Conservation (phyloP, 2,888 invertebrate species). For the Rhabditoides inermis region DNA sequence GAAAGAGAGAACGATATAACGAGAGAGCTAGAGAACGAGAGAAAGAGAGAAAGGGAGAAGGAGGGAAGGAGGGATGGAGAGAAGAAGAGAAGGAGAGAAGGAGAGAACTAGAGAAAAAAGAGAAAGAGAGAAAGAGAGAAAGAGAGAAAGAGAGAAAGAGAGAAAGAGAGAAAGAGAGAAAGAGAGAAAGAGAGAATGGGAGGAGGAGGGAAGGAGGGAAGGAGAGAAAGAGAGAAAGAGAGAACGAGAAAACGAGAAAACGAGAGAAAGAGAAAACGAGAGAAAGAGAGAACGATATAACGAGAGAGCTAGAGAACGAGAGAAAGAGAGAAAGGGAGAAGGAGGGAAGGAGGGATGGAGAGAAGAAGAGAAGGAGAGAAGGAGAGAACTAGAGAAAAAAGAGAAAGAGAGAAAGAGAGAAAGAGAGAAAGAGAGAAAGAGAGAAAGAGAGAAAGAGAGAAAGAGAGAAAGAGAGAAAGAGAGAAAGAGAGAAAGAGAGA, state of each 20-base stretch:
- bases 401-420: background rate
- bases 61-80: too few relatives aligned
- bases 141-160: background rate
- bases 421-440: background rate
- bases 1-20: too few relatives aligned
- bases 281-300: background rate
- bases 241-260: background rate
- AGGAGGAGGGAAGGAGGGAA: background rate
- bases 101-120: too few relatives aligned
- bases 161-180: background rate
- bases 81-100: background rate
- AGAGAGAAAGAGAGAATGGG: too few relatives aligned
- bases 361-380: background rate
- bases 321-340: too few relatives aligned
- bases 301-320: background rate
- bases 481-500: background rate
- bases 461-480: background rate
- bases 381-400: too few relatives aligned
- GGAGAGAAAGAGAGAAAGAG: background rate
- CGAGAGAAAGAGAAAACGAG: background rate
- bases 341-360: too few relatives aligned
- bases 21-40: too few relatives aligned
- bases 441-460: background rate
- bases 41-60: background rate
- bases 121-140: constrained; percentile 1